Base-by-base conservation (phyloP, 2,888 invertebrate genomes). In the Elmis aenea region DNA sequence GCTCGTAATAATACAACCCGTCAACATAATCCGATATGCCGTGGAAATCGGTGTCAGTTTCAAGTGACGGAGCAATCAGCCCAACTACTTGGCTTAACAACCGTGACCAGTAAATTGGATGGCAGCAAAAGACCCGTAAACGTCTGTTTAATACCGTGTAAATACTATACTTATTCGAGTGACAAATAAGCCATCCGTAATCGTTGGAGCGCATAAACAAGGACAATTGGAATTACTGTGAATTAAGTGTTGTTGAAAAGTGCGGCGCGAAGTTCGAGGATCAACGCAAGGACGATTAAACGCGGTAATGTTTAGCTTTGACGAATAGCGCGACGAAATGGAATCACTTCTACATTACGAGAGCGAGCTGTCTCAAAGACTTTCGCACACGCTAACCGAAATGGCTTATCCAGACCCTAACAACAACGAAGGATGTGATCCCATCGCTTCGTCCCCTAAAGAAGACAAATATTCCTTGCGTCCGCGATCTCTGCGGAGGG, bases 391-490 rank as follows among this genome's bases (percentile, higher is more conserved):
- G 8, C 33, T 43, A 3, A 29, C 41, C 2, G 51, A 55, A 26
- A 46, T 53, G 38, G 46, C 54, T 9, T 64, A 56, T 42, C 58
- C 64, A 13, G 68, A 69, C 49, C 54, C 62, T 14, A 68, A 66
- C 45, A 69, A 67, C 48, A 69, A 69, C 48, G 61, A 59, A 26
- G 59, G 58, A 23, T 52, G 49, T 36, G 56, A 39, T 29, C 13
- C 43, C 3, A 43, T 48, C 10, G 33, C 33, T 35, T 18, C 39
- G 1, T 25, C 39, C 11, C 35, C 33, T 8, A 66, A 60, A 42
- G 69, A 55, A 46, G 79, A 79, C 51, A 78, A 82, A 57, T 85
- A 84, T 64, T 82, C 83, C 10, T 66, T 85, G 40, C 68, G 85
- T 20, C 79, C 79, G 29, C 70, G 80, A 4, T 79, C 83, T 13